A percentile compares a stretch with the other conserved stretches of the same genome.
Evolutionary conservation across 2,797 vertebrate genomes (phyloP).

Genomic region (Mus spretus): DNA sequence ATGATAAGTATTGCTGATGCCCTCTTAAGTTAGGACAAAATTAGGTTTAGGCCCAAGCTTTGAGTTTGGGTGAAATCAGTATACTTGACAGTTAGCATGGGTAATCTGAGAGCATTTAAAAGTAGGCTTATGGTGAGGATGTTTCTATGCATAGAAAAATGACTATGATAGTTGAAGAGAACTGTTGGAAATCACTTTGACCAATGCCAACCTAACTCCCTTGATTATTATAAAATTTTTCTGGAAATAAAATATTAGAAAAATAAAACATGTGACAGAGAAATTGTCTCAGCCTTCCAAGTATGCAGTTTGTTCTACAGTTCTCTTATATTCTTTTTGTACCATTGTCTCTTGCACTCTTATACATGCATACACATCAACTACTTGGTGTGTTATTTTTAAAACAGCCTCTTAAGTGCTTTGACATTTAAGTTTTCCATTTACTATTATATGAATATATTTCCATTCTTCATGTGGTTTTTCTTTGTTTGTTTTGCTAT

Average conservation of each 20-base stretch:
- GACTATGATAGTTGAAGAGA: background rate
- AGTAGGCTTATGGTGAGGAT: conserved; percentile 14
- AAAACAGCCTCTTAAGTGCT: background rate
- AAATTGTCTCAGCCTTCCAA: background rate
- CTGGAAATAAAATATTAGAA: conserved; percentile 19
- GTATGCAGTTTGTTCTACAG: background rate
- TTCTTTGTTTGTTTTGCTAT: background rate
- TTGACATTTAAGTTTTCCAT: background rate
- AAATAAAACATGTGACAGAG: conserved; percentile 9
- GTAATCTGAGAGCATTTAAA: conserved; percentile 60
- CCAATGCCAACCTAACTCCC: background rate
- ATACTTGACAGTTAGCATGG: background rate
- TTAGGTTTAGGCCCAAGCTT: background rate
- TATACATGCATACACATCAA: conserved; percentile 14
- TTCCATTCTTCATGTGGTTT: background rate
- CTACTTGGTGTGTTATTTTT: background rate
- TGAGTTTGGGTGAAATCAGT: conserved; percentile 5
- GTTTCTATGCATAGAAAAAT: conserved; percentile 28
- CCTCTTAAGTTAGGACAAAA: conserved; percentile 28
- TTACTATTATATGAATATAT: background rate
- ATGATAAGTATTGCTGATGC: background rate
- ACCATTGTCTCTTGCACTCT: background rate
- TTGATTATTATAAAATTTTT: conserved; percentile 37
- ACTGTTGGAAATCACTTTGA: background rate
- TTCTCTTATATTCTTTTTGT: conserved; percentile 41